Percentiles rank a stretch among this genome's conserved stretches.
Conservation (phyloP, 2,888 invertebrate species). For the Diplazon laetatorius region DNA sequence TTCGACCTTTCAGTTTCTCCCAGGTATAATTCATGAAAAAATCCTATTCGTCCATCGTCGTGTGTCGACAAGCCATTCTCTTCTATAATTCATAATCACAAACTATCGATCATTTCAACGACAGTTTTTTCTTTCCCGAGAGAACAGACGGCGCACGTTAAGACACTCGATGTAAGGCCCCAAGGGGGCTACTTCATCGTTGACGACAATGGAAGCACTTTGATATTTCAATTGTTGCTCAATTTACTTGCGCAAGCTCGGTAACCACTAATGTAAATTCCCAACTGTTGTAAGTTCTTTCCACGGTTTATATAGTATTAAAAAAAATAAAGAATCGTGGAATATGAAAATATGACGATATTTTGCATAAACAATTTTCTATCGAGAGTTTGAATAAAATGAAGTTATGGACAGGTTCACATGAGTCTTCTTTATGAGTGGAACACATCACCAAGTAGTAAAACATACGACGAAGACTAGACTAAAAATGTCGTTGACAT, state of each 20-base stretch:
- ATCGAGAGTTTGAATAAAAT: too few species aligned
- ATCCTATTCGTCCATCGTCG: slow-evolving; percentile 9
- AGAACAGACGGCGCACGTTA: slow-evolving; percentile 23
- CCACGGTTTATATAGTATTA: background rate
- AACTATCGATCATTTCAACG: slow-evolving; percentile 45
- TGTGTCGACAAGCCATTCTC: slow-evolving; percentile 36
- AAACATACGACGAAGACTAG: too few species aligned
- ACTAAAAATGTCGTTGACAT: too few species aligned
- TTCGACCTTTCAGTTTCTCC: slow-evolving; percentile 45
- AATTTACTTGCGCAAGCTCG: slow-evolving; percentile 30
- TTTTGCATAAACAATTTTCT: too few species aligned
- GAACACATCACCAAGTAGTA: too few species aligned
- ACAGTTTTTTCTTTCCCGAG: slow-evolving; percentile 44
- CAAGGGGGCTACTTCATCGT: slow-evolving; percentile 1
- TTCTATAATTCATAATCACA: slow-evolving; percentile 28
- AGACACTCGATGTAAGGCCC: slow-evolving; percentile 28
- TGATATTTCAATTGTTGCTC: slow-evolving; percentile 33
- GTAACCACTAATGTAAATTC: background rate
- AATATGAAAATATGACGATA: too few species aligned
- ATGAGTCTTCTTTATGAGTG: too few species aligned
- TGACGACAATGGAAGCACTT: slow-evolving; percentile 41
- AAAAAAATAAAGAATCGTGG: background rate
- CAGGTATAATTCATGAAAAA: slow-evolving; percentile 13
- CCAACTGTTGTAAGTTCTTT: slow-evolving; percentile 35
- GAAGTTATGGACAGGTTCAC: too few species aligned